Evolutionary conservation across 1,140 invertebrate species (phyloP).

Genomic region (Propsilocerus akamusi): DNA sequence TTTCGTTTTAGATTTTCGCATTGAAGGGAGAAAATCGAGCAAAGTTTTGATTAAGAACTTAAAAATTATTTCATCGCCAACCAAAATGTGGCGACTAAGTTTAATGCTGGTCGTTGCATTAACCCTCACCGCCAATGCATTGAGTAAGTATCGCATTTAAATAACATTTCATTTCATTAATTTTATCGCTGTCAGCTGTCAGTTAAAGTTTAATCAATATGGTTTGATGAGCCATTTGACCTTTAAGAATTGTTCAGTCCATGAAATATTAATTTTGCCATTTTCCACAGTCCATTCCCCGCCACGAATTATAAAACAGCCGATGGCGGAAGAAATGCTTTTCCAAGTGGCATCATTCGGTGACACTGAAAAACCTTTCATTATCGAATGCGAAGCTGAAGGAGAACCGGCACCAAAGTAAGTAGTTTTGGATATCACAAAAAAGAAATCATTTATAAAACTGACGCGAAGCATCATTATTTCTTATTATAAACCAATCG

Average conservation of each 20-base stretch:
- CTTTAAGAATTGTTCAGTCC: neutral
- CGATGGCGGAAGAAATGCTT: constrained; percentile 70
- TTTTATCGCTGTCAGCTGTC: too few species aligned
- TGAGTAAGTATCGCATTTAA: neutral
- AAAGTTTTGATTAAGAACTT: neutral
- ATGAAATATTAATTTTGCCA: neutral
- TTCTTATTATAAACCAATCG: too few species aligned
- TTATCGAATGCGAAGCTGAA: constrained; percentile 87
- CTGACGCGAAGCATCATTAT: too few species aligned
- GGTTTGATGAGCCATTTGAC: too few species aligned
- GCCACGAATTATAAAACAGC: constrained; percentile 77
- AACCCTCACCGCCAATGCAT: neutral
- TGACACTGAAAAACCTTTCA: constrained; percentile 84
- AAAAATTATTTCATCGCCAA: too few species aligned
- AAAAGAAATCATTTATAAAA: too few species aligned
- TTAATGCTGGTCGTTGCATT: neutral
- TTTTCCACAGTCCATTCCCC: constrained; percentile 53
- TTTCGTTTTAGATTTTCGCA: too few species aligned
- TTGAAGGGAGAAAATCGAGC: too few species aligned
- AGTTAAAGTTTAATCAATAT: too few species aligned
- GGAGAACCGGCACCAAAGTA: constrained; percentile 77
- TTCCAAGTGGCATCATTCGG: constrained; percentile 70
- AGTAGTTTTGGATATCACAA: too few species aligned
- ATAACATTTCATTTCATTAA: too few species aligned
- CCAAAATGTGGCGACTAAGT: constrained; percentile 1